These are phyloP conservation scores for Euplagia quadripunctaria DNA, from an alignment of 2,888 invertebrate species.

Conservation along the genomic window DNA sequence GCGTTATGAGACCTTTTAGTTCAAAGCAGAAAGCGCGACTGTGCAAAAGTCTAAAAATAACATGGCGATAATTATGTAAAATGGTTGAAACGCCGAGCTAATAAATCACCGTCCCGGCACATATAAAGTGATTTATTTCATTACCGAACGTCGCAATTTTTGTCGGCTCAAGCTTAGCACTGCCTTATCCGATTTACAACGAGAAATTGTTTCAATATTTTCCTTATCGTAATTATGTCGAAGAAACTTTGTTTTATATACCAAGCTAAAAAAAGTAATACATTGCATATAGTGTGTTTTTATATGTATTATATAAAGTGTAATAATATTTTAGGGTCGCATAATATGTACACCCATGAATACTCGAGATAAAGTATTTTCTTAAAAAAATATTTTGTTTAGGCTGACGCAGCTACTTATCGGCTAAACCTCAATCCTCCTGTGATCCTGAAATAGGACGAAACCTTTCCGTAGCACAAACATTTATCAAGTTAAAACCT, in stretches of 20 bases:
- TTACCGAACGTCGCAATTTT: constrained; percentile 20
- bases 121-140: constrained; percentile 18
- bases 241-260: constrained; percentile 2
- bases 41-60: background rate
- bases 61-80: constrained; percentile 19
- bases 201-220: constrained; percentile 24
- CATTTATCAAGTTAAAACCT: background rate
- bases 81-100: constrained; percentile 1
- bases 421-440: too few relatives aligned
- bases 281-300: too few relatives aligned
- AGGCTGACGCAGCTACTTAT: too few relatives aligned
- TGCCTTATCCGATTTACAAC: constrained; percentile 21
- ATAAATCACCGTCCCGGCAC: constrained; percentile 14
- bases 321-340: too few relatives aligned
- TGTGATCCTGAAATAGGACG: too few relatives aligned
- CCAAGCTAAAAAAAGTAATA: too few relatives aligned
- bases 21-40: background rate
- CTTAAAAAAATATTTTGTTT: too few relatives aligned
- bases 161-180: constrained; percentile 10
- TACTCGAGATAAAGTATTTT: too few relatives aligned
- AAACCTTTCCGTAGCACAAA: background rate
- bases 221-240: constrained; percentile 3
- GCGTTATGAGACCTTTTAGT: background rate
- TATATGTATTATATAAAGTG: too few relatives aligned
- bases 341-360: too few relatives aligned